Conservation (phyloP, 2,888 invertebrate genomes). For the Pseudococcus viburni region DNA sequence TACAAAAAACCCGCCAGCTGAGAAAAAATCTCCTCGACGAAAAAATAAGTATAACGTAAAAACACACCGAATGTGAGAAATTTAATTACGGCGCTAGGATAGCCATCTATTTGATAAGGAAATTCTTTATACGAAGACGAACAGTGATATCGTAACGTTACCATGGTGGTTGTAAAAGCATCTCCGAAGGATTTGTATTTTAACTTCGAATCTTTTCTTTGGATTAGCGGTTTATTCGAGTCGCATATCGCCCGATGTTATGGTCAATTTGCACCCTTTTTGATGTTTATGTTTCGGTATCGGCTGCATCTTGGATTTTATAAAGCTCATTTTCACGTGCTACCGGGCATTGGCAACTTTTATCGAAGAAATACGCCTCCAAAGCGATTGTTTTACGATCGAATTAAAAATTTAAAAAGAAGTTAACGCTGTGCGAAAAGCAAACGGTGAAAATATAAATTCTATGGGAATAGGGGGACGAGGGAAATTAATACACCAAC, state of each 20-base stretch:
- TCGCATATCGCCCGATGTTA: background rate
- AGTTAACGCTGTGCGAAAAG: background rate
- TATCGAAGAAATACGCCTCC: background rate
- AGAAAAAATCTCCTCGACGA: background rate
- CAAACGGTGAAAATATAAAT: background rate
- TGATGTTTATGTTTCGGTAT: background rate
- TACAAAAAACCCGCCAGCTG: background rate
- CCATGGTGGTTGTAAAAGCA: background rate
- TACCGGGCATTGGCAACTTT: background rate
- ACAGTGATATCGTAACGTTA: background rate
- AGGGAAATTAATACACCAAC: background rate
- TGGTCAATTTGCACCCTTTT: background rate
- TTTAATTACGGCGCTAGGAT: background rate
- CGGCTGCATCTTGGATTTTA: background rate
- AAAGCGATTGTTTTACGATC: background rate
- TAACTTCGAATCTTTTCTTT: background rate
- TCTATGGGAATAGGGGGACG: background rate
- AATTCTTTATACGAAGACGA: background rate
- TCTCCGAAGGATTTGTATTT: background rate
- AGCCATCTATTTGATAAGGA: slow-evolving; percentile 7
- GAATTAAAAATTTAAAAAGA: background rate
- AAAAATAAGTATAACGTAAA: slow-evolving; percentile 17
- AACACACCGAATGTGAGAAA: slow-evolving; percentile 14
- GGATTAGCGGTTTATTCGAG: background rate
- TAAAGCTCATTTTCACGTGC: background rate